phyloP scores from a whole-genome alignment of 2,113 vertebrate genomes.

The Nesospiza acunhae region DNA sequence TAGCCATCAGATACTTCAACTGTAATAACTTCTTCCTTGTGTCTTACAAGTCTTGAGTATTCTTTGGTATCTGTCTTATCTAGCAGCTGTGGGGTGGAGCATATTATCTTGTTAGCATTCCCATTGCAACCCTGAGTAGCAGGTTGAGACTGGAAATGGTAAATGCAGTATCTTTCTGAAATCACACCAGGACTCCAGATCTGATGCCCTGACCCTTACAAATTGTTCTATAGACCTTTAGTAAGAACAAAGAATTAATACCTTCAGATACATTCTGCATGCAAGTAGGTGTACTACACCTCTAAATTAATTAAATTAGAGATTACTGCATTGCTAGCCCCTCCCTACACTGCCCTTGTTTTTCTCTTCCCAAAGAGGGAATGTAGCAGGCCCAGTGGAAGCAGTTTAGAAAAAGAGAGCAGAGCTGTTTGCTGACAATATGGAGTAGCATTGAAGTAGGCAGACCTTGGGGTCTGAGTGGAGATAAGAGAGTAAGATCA shows the following conservation, averaged over 20 bases:
- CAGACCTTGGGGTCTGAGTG: background rate
- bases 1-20: background rate
- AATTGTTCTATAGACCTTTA: background rate
- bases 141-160: slow-evolving; percentile 24
- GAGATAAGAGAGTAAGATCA: background rate
- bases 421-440: background rate
- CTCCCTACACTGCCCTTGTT: background rate
- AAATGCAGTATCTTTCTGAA: background rate
- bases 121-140: background rate
- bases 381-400: background rate
- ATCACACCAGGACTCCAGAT: background rate
- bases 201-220: background rate
- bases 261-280: background rate
- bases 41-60: background rate
- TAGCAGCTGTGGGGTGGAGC: slow-evolving; percentile 6
- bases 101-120: background rate
- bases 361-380: background rate
- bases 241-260: background rate
- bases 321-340: background rate
- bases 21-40: background rate
- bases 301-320: background rate
- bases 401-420: background rate
- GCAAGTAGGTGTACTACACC: background rate
- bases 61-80: background rate
- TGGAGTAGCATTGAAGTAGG: background rate